Base-by-base conservation (phyloP, 2,797 vertebrate genomes). In the Rhynchotus rufescens region DNA sequence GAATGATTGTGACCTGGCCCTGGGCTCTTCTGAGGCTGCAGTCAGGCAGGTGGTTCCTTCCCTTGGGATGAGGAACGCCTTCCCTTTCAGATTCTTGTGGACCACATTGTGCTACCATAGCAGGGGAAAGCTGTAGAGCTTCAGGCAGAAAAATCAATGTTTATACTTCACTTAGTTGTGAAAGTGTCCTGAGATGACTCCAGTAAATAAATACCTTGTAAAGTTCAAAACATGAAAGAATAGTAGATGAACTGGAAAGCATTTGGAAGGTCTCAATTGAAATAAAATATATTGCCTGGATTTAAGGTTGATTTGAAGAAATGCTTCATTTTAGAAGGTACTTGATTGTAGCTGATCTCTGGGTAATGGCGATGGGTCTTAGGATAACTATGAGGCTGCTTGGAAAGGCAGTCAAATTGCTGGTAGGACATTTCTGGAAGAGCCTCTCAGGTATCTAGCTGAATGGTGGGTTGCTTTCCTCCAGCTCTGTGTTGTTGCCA, bases 131-230 rank as follows among this genome's bases (percentile, higher is more conserved):
- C 79, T 82, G 61, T n/a, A 72, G 84, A 81, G 82, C 84, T 85
- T 77, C n/a, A 87, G 77, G 84, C 86, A 90, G 73, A 87, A 94
- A 95, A 95, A 95, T 90, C 92, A 85, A 71, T 92, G 87, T 93
- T 96, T 94, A 8, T 72, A 23, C 87, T 94, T 87, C 86, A 92
- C 47, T 80, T 73, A 80, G 75, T 79, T 90, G 82, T 77, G 61
- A 86, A 57, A 62, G 51, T 42, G 73, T 69, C 57, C 72, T 60
- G 64, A 77, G 81, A 76, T 90, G 93, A 88, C 77, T 77, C 74
- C 77, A 52, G 74, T 69, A 80, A 94, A 94, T 87, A 94, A 87
- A 92, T 64, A 72, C 67, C 60, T 78, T 62, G 64, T 76, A 61
- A 84, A 90, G 89, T 85, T 92, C 87, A 84, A 89, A 56, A 4